Percentiles rank a stretch among this genome's conserved stretches.
Conservation (phyloP, 2,797 vertebrate species). For the Neosilurus mollespiculum region DNA sequence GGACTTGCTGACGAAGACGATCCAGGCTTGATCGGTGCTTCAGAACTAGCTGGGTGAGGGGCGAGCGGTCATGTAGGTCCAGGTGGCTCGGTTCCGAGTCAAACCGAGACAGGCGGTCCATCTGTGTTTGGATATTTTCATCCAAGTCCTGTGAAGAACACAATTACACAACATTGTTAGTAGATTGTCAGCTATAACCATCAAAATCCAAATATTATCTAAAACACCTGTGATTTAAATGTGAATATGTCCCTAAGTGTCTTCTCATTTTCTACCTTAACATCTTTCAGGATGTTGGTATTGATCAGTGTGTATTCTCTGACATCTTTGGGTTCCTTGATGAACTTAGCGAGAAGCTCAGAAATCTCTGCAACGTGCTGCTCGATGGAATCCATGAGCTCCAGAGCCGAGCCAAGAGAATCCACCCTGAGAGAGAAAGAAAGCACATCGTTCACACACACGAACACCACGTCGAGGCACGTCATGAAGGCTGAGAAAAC, state of each 20-base stretch:
- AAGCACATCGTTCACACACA: conserved; percentile 6
- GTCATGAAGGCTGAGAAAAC: neutral
- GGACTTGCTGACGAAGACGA: conserved; percentile 75
- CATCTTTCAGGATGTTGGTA: conserved; percentile 72
- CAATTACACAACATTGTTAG: neutral
- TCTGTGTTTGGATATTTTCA: conserved; percentile 76
- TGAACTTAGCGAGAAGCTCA: conserved; percentile 72
- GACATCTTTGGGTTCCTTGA: conserved; percentile 75
- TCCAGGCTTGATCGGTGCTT: conserved; percentile 79
- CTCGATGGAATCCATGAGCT: conserved; percentile 80
- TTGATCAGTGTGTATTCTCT: conserved; percentile 70
- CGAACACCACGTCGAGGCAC: neutral
- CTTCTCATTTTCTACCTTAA: conserved; percentile 66
- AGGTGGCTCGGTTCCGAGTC: conserved; percentile 71
- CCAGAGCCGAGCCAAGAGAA: conserved; percentile 78
- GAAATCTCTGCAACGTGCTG: conserved; percentile 75
- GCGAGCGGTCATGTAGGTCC: conserved; percentile 75
- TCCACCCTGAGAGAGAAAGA: conserved; percentile 66
- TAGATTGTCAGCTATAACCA: neutral
- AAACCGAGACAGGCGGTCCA: conserved; percentile 75
- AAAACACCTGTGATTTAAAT: neutral
- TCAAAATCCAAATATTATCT: neutral
- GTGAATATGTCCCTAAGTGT: too few relatives aligned
- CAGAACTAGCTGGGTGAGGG: conserved; percentile 72
- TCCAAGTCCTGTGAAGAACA: conserved; percentile 68